phyloP scores from a whole-genome alignment of 1,140 invertebrate species.

The Rhizoglyphus robini region DNA sequence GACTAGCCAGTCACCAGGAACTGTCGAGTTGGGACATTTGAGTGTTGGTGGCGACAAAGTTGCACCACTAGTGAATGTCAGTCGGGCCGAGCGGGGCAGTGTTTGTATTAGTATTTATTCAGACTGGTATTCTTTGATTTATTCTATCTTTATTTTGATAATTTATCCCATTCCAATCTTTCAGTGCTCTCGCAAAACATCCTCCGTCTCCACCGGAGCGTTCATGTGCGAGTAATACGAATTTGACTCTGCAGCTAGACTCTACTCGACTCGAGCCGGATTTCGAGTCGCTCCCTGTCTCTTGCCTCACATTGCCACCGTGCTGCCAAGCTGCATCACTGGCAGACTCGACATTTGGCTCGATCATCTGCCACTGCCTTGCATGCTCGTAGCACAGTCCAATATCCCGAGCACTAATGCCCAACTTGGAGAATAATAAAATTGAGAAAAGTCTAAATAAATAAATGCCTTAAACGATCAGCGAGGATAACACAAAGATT shows the following conservation, averaged over 20 bases:
- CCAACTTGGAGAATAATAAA: background rate
- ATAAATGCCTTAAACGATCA: too few species aligned
- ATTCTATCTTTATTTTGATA: slow-evolving; percentile 16
- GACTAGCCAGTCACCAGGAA: background rate
- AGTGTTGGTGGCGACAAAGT: background rate
- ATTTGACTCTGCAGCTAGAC: slow-evolving; percentile 9
- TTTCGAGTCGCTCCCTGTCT: background rate
- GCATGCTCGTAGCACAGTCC: too few species aligned
- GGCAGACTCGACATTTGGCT: background rate
- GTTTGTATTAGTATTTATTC: background rate
- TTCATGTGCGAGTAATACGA: slow-evolving; percentile 16
- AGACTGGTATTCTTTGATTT: background rate
- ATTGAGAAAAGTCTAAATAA: background rate
- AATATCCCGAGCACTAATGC: too few species aligned
- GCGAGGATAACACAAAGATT: background rate
- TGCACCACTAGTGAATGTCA: background rate
- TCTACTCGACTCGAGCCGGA: background rate
- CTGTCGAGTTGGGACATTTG: background rate
- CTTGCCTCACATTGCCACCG: background rate
- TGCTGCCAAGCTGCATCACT: background rate
- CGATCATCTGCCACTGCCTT: background rate
- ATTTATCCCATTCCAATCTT: slow-evolving; percentile 10
- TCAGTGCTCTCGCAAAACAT: background rate
- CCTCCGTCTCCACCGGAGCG: slow-evolving; percentile 14
- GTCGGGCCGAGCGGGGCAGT: background rate